A percentile compares a stretch with the other conserved stretches of the same genome.
phyloP scores from a whole-genome alignment of 2,888 invertebrate species.

The Desoria tigrina region DNA sequence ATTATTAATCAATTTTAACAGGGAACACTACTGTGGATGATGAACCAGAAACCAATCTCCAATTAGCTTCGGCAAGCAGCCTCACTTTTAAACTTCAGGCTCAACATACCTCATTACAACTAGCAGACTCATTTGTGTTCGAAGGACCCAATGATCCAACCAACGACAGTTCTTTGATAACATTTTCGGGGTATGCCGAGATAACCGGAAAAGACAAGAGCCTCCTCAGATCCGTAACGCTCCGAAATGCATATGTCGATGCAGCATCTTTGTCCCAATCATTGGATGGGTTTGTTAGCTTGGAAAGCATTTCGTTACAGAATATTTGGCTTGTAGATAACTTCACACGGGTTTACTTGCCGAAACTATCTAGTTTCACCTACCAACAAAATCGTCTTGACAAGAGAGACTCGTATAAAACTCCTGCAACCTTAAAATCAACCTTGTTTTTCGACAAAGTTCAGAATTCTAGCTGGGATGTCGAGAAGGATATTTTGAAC shows the following conservation, averaged over 20 bases:
- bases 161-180: background rate
- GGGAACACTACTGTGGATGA: no score
- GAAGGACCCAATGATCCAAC: background rate
- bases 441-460: constrained; percentile 26
- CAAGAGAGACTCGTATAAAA: constrained; percentile 28
- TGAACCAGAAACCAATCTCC: no score
- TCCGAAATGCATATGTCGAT: constrained; percentile 23
- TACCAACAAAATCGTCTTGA: constrained; percentile 26
- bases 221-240: constrained; percentile 2
- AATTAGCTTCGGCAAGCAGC: no score
- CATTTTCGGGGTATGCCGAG: constrained; percentile 18
- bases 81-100: no score
- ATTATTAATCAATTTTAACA: no score
- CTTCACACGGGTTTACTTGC: constrained; percentile 19
- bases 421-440: constrained; percentile 16
- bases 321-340: constrained; percentile 24
- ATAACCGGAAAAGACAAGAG: background rate
- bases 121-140: background rate
- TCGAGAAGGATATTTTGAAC: constrained; percentile 25
- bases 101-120: no score
- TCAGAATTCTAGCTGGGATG: constrained; percentile 13
- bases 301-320: constrained; percentile 16
- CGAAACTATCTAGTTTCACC: constrained; percentile 12
- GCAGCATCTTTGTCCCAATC: constrained; percentile 20
- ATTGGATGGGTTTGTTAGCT: constrained; percentile 5